phyloP scores from a whole-genome alignment of 1,140 invertebrate species.

The Cyphomyrmex costatus region DNA sequence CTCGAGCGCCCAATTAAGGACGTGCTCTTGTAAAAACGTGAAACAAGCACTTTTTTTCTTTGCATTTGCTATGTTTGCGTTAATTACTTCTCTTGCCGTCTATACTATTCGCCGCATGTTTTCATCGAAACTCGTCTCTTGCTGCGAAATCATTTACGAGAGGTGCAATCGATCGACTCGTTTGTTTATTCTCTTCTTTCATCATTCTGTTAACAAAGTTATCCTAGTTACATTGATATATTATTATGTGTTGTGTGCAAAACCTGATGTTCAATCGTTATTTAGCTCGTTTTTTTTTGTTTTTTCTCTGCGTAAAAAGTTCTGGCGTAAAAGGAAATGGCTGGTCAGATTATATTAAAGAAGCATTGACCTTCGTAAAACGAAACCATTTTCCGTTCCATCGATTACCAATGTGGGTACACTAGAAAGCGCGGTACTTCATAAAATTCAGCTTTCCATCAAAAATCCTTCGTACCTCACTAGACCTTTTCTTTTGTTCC shows the following conservation, averaged over 20 bases:
- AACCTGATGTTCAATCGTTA: neutral
- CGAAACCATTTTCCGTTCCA: constrained; percentile 38
- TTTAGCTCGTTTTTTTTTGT: neutral
- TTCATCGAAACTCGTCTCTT: constrained; percentile 16
- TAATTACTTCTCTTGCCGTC: constrained; percentile 11
- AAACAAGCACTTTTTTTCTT: constrained; percentile 6
- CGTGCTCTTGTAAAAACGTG: constrained; percentile 22
- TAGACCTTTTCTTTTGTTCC: constrained; percentile 5
- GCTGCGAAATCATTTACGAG: constrained; percentile 11
- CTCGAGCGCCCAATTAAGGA: constrained; percentile 38
- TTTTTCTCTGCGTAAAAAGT: neutral
- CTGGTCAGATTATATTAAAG: constrained; percentile 46
- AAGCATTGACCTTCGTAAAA: constrained; percentile 42
- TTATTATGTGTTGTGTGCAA: constrained; percentile 18
- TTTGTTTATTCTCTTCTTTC: constrained; percentile 23
- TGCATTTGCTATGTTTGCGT: neutral
- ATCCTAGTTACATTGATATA: neutral
- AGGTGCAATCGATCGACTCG: constrained; percentile 16
- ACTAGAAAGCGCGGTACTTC: constrained; percentile 16
- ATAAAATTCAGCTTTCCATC: constrained; percentile 46
- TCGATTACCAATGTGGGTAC: constrained; percentile 49
- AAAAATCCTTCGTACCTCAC: constrained; percentile 36
- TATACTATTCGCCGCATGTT: neutral
- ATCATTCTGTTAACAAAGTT: constrained; percentile 15
- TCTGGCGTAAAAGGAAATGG: neutral